Conservation (phyloP, 2,113 vertebrate genomes). For the Otolemur garnettii region DNA sequence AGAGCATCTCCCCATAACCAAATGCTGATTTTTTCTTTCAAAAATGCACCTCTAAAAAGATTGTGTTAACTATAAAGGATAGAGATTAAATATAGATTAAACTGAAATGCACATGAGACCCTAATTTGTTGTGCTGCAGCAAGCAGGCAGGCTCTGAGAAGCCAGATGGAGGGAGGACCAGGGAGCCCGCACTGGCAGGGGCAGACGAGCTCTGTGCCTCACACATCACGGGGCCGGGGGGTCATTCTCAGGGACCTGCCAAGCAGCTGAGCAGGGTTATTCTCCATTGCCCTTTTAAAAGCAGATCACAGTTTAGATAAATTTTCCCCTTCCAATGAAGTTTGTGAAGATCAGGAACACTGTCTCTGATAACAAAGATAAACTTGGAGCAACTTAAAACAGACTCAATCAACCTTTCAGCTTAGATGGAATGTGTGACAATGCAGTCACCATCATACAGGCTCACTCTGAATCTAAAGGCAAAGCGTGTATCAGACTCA, state of each 20-base stretch:
- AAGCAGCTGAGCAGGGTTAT: conserved; percentile 72
- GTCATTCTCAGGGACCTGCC: conserved; percentile 63
- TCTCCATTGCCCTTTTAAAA: conserved; percentile 80
- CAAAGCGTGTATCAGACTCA: not conserved
- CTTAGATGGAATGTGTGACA: not conserved
- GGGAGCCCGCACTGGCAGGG: conserved; percentile 26
- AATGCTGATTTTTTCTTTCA: conserved; percentile 64
- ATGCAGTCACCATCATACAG: conserved; percentile 38
- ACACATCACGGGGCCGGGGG: conserved; percentile 12
- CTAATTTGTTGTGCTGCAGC: conserved; percentile 26
- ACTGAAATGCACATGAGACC: conserved; percentile 69
- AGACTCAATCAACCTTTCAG: conserved; percentile 72
- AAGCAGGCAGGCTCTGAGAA: conserved; percentile 57
- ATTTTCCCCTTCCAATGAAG: conserved; percentile 84
- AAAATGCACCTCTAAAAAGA: not conserved
- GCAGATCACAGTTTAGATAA: conserved; percentile 88
- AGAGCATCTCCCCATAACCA: conserved; percentile 56
- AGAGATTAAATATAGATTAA: conserved; percentile 62
- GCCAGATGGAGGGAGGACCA: fast-evolving
- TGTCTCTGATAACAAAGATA: conserved; percentile 77
- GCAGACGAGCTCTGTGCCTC: conserved; percentile 62
- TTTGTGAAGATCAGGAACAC: conserved; percentile 79
- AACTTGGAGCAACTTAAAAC: conserved; percentile 81
- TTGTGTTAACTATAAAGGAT: conserved; percentile 64
- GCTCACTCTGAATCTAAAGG: conserved; percentile 35